Evolutionary conservation across 2,797 vertebrate genomes (phyloP).

Genomic region (Sebastes jordani): DNA sequence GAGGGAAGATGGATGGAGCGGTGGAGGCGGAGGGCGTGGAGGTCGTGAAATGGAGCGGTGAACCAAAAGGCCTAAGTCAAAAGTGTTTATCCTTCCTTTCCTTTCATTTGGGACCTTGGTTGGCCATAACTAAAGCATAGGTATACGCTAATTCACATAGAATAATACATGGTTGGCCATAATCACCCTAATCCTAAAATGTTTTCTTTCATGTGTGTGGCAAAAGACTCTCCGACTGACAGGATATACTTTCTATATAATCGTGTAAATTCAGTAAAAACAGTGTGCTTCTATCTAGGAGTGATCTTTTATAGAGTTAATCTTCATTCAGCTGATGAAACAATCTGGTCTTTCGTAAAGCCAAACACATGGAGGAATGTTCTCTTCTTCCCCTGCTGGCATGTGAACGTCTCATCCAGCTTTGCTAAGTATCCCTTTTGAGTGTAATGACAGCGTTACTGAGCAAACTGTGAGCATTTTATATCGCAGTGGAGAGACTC

Average conservation of each 20-base stretch:
- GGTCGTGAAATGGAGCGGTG: conserved; percentile 34
- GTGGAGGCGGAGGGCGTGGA: conserved; percentile 38
- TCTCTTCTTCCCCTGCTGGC: conserved; percentile 54
- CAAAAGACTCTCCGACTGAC: not conserved
- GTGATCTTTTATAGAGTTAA: not conserved
- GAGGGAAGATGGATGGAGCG: conserved; percentile 45
- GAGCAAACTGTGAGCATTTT: conserved; percentile 58
- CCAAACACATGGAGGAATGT: conserved; percentile 47
- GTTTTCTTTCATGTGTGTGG: not conserved
- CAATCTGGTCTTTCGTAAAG: conserved; percentile 24
- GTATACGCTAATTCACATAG: conserved; percentile 20
- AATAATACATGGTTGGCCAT: conserved; percentile 30
- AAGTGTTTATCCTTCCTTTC: conserved; percentile 47
- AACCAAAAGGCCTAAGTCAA: conserved; percentile 47
- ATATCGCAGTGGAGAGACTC: conserved; percentile 52
- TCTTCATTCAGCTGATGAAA: conserved; percentile 25
- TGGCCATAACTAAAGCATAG: conserved; percentile 36
- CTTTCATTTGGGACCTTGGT: conserved; percentile 46
- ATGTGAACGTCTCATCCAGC: conserved; percentile 62
- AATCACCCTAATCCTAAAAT: conserved; percentile 29
- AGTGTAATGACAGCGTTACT: conserved; percentile 71
- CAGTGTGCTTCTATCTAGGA: not conserved
- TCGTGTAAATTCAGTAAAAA: not conserved
- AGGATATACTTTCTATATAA: not conserved
- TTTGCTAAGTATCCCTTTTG: conserved; percentile 68